Base-by-base conservation (phyloP, 2,888 invertebrate genomes). In the Phengaris arion region DNA sequence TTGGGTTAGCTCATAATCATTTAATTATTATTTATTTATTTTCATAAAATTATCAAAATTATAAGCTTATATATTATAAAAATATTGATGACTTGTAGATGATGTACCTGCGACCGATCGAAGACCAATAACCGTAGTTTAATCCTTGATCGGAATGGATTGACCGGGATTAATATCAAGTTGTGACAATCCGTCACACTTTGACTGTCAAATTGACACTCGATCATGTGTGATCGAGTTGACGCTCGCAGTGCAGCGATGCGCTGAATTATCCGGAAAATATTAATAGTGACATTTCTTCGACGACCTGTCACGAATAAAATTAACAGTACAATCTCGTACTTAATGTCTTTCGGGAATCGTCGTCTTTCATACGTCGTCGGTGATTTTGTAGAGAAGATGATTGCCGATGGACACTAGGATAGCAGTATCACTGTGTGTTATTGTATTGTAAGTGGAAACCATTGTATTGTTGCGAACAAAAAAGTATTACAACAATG, bases 391-490 rank as follows among this genome's bases (percentile, higher is more conserved):
- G 64, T 64, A 35, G 35, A 45, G 35, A 64, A 64, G 5, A 64
- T 5, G 35, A 55, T 54, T 22, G 15, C 15, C 22, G 59, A 64
- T 10, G 35, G 12, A 22, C 22, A 64, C 22, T 57, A 57, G 22
- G 35, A 64, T 12, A 35, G 2, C 35, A 45, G 12, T 45, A 5
- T 10, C 12, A 64, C 2, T 6, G 64, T 35, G 4, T 64, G 64
- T 64, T 45, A 64, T 45, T 64, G 64, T 64, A 52, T 52, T 52
- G 64, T 64, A 64, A 64, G 64, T 64, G 64, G 13, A 64, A 12
- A 9, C 52, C 52, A 52, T 12, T 45, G 64, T 64, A 64, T 72
- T 72, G 69, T 52, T 72, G 10, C 35, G 8, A 4, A 72, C 51
- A 72, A 72, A 54, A 22, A 54, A 35, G 13, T 52, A 52, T 48